These are phyloP conservation scores for Catharus bicknelli DNA, from an alignment of 2,113 vertebrate species.

Conservation along the genomic window DNA sequence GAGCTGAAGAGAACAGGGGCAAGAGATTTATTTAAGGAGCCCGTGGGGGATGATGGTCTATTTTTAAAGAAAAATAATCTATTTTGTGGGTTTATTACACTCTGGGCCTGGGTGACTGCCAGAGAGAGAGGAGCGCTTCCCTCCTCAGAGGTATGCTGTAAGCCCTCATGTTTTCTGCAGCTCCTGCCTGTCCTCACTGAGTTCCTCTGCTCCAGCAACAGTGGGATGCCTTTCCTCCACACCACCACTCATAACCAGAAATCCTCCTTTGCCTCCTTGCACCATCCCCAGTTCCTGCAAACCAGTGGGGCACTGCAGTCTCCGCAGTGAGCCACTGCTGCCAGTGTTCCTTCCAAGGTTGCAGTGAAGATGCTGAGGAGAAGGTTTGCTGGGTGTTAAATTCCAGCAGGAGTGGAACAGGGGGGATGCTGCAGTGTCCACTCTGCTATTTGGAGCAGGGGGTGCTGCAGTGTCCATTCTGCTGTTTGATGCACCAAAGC, in stretches of 20 bases:
- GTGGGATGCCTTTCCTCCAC: neutral
- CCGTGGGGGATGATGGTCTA: neutral
- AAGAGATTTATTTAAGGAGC: slow-evolving; percentile 30
- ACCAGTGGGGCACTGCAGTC: neutral
- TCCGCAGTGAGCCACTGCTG: neutral
- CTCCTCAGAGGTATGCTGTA: neutral
- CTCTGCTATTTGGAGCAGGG: neutral
- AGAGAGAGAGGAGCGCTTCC: neutral
- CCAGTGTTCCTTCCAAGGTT: neutral
- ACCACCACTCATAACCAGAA: fast-evolving
- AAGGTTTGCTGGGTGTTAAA: neutral
- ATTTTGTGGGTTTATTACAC: neutral
- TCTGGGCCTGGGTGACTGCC: neutral
- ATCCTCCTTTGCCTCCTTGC: neutral
- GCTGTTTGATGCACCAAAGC: neutral
- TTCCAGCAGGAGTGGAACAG: neutral
- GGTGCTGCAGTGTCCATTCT: neutral
- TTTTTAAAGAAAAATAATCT: slow-evolving; percentile 32
- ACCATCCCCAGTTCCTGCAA: neutral
- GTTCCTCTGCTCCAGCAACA: neutral
- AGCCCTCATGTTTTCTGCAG: neutral
- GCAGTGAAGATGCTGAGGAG: neutral
- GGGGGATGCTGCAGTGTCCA: neutral
- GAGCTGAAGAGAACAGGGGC: neutral
- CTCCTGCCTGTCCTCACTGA: neutral